phyloP scores from a whole-genome alignment of 2,888 invertebrate genomes.

The Drosophila prolongata region DNA sequence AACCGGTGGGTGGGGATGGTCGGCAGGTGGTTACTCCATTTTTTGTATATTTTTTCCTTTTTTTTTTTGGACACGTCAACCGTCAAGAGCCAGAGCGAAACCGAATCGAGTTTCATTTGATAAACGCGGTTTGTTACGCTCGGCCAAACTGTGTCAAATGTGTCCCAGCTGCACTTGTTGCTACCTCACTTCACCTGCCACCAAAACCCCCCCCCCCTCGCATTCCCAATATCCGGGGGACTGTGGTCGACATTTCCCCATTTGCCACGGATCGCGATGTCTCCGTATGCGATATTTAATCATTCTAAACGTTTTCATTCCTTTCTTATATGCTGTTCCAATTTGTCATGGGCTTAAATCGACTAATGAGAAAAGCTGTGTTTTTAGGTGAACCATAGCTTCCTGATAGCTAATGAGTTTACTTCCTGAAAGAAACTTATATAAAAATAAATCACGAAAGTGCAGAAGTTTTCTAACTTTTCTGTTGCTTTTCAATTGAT shows the following conservation, averaged over 20 bases:
- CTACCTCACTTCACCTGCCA: conserved; percentile 12
- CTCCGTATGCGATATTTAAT: conserved; percentile 14
- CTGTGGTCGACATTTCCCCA: conserved; percentile 21
- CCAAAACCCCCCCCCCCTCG: not conserved
- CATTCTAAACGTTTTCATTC: conserved; percentile 8
- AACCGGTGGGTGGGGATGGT: conserved; percentile 7
- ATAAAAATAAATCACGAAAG: not conserved
- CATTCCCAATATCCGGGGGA: not conserved
- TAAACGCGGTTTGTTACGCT: conserved; percentile 70
- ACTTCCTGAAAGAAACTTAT: not conserved
- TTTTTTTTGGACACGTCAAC: conserved; percentile 46
- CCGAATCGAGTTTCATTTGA: conserved; percentile 60
- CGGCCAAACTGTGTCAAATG: conserved; percentile 79
- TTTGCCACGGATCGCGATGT: conserved; percentile 14
- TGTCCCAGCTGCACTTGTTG: conserved; percentile 65
- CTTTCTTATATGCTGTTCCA: not conserved
- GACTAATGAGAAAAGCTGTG: not conserved
- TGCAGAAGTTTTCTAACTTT: not conserved
- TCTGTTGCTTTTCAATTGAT: not conserved
- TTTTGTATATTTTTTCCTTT: not conserved
- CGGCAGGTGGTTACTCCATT: conserved; percentile 21
- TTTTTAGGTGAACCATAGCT: no score
- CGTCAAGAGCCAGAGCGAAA: conserved; percentile 25
- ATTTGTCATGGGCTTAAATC: not conserved
- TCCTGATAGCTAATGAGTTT: conserved; percentile 4